Conservation (phyloP, 2,797 vertebrate species). For the Antrozous pallidus region DNA sequence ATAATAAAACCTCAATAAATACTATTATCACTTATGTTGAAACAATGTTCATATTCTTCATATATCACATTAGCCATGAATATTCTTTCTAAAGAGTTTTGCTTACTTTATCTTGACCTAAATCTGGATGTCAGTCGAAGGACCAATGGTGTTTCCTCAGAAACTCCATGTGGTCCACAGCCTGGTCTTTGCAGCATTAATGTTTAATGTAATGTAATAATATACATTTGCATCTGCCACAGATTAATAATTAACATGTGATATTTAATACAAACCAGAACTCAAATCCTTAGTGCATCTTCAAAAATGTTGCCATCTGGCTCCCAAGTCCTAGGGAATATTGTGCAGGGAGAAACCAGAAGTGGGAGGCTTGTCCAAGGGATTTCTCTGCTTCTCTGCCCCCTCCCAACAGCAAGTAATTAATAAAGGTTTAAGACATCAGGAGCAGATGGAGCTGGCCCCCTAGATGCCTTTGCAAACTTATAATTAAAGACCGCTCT, state of each 20-base stretch:
- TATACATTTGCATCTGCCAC: slow-evolving; percentile 69
- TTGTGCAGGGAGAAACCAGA: background rate
- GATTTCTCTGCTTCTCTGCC: background rate
- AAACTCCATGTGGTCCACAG: background rate
- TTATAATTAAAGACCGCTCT: slow-evolving; percentile 10
- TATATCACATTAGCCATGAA: background rate
- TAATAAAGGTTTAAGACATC: slow-evolving; percentile 21
- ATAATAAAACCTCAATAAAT: background rate
- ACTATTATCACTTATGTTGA: background rate
- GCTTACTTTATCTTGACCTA: slow-evolving; percentile 2
- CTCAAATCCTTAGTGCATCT: slow-evolving; percentile 58
- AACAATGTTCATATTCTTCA: background rate
- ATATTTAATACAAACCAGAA: slow-evolving; percentile 74
- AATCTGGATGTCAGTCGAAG: slow-evolving; percentile 5
- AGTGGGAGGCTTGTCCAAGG: background rate
- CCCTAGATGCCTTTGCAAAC: slow-evolving; percentile 13
- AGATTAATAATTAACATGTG: slow-evolving; percentile 76
- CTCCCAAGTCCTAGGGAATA: background rate
- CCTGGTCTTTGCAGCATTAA: slow-evolving; percentile 43
- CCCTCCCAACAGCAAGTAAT: background rate
- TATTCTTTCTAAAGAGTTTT: background rate
- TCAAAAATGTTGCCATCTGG: slow-evolving; percentile 71
- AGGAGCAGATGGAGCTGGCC: slow-evolving; percentile 16
- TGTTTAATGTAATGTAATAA: slow-evolving; percentile 63
- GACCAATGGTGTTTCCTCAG: background rate